Conservation (phyloP, 1,140 invertebrate genomes). For the Caenorhabditis elegans region WBcel235 BX284604.4:8621501-8622000, state of each 20-base stretch:
- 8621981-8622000: conserved; percentile 95
- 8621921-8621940: conserved; percentile 89
- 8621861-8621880: conserved; percentile 98
- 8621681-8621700: too few relatives aligned
- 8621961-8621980: conserved; percentile 94
- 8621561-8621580: neutral
- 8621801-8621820: conserved; percentile 82
- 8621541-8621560: neutral
- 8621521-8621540: neutral
- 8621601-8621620: neutral
- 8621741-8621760: conserved; percentile 11
- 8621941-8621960: conserved; percentile 90
- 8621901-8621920: conserved; percentile 93
- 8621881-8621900: conserved; percentile 98
- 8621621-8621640: neutral
- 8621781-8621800: conserved; percentile 29
- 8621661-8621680: neutral
- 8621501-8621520: neutral
- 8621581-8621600: neutral
- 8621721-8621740: neutral
- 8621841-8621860: conserved; percentile 98
- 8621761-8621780: conserved; percentile 33
- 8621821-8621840: conserved; percentile 93
- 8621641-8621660: conserved; percentile 12
- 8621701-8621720: neutral